Base-by-base conservation (phyloP, 2,113 vertebrate species). In the Eulemur macaco region DNA sequence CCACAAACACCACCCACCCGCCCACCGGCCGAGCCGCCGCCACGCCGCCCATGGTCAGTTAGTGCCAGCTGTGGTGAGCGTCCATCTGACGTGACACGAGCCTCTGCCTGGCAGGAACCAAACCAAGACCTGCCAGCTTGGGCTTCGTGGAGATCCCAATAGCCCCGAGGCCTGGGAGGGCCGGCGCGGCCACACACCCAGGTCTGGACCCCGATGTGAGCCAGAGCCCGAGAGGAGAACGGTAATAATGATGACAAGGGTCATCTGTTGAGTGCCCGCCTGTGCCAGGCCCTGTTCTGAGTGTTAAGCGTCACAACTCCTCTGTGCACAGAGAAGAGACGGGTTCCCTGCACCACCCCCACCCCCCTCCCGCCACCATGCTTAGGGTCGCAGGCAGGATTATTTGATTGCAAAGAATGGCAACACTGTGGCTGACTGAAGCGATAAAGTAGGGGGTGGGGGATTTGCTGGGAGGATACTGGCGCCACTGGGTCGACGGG, bases 401-500 rank as follows among this genome's bases (percentile, higher is more conserved):
- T 14, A 52, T 31, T 18, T 4, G 37, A 45, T 31, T 39, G 27
- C 20, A 4, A 29, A 25, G 21, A 34, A 34, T 6, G 45, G 37
- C 47, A 37, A 37, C 8, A 13, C 34, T 20, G 42, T 2, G 14
- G 34, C 39, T 60, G 68, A 45, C 8, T 8, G 34, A 52, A 56
- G 81, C 54, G 12, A 56, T 8, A 10, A 29, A 18, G 4, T 6
- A 8, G 42, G 20, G 5, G 5, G 12, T 23, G 10, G n/a, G 50
- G 21, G 45, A 1, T 2, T 60, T 1, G 7, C 11, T 37, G 50
- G 82, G 27, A 54, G 37, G 25, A 1, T 8, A 1, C 3, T 14
- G 25, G 29, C 23, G 15, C 8, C 6, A 1, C 34, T 6, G 34
- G 29, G 1, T 29, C 0, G 2, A 2, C 0, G 14, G 18, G 76